Conservation (phyloP, 2,113 vertebrate genomes). For the Irena cyanogastra region DNA sequence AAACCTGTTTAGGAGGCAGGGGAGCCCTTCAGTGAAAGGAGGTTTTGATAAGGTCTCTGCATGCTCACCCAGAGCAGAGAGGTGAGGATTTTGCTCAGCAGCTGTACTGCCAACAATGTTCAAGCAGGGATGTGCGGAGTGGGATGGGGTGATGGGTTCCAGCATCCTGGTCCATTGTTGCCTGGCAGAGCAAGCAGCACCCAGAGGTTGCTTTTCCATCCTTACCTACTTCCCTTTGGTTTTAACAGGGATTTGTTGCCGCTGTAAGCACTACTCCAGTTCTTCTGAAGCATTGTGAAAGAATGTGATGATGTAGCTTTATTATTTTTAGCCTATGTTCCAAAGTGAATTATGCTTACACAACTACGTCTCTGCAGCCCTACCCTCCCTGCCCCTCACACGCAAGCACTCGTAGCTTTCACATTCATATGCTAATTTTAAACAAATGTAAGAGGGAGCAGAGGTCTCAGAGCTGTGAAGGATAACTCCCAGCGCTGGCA, state of each 20-base stretch:
- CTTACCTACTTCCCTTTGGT: neutral
- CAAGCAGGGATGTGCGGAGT: fast-evolving
- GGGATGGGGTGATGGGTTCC: neutral
- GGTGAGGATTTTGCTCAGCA: neutral
- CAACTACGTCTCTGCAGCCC: neutral
- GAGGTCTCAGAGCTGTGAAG: neutral
- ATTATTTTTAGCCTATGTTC: conserved; percentile 53
- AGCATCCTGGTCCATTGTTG: no score
- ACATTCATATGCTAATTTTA: neutral
- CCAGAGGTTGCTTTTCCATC: neutral
- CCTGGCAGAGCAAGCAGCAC: neutral
- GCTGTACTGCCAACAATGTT: fast-evolving
- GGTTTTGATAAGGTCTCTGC: neutral
- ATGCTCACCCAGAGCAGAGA: fast-evolving
- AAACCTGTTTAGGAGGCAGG: neutral
- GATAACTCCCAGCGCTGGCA: neutral
- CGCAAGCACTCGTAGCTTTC: neutral
- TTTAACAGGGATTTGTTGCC: neutral
- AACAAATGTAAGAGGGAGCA: neutral
- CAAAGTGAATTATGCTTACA: conserved; percentile 43
- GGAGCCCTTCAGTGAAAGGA: neutral
- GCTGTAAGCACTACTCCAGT: neutral
- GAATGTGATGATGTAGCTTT: conserved; percentile 58
- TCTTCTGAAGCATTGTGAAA: conserved; percentile 23
- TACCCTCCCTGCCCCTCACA: neutral